phyloP scores from a whole-genome alignment of 2,888 invertebrate species.

The Synanthedon formicaeformis region DNA sequence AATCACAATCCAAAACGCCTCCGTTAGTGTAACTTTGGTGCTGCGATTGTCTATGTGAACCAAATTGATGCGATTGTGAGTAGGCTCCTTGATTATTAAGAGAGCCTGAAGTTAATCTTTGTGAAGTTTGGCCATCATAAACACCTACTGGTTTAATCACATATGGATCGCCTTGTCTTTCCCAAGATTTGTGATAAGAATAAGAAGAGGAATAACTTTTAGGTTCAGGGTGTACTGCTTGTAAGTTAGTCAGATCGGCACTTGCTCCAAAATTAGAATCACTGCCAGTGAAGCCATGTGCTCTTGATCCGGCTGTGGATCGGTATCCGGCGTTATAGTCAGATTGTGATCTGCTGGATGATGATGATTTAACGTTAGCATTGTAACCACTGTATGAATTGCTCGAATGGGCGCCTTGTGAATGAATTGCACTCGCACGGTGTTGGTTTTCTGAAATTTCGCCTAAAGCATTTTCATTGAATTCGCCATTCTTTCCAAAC shows the following conservation, averaged over 20 bases:
- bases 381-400: constrained; percentile 23
- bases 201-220: constrained; percentile 63
- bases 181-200: constrained; percentile 66
- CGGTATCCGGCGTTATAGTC: constrained; percentile 24
- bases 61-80: constrained; percentile 26
- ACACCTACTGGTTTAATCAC: constrained; percentile 43
- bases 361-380: constrained; percentile 25
- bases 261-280: constrained; percentile 13
- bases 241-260: constrained; percentile 16
- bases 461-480: constrained; percentile 33
- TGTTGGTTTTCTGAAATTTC: constrained; percentile 17
- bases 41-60: constrained; percentile 28
- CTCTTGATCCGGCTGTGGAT: constrained; percentile 8
- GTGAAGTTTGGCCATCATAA: constrained; percentile 26
- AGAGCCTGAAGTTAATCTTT: constrained; percentile 27
- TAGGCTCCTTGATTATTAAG: constrained; percentile 22
- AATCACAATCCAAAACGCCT: constrained; percentile 21
- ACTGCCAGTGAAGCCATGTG: constrained; percentile 16
- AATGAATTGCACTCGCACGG: constrained; percentile 16
- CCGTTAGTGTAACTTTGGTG: constrained; percentile 13
- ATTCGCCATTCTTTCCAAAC: constrained; percentile 34
- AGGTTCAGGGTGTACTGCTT: constrained; percentile 30
- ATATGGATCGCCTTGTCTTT: constrained; percentile 62
- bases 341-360: constrained; percentile 26
- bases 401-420: constrained; percentile 21